Base-by-base conservation (phyloP, 1,140 invertebrate genomes). In the Drosophila nigrodunni region DNA sequence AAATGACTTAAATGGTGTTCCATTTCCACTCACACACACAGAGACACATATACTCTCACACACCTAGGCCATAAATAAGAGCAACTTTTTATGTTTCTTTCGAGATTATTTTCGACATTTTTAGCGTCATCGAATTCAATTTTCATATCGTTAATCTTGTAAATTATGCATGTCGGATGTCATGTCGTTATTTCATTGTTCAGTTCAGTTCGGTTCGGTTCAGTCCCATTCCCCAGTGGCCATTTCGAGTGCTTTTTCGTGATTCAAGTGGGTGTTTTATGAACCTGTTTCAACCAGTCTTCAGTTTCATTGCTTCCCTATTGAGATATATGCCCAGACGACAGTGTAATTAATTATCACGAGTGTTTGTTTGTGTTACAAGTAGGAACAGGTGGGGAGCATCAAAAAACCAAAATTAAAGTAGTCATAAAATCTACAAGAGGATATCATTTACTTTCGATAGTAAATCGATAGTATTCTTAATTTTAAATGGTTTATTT, bases 111-210 rank as follows among this genome's bases (percentile, higher is more conserved):
- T 90, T 81, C 81, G 78, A 85, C 82, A 77, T 78, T 90, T 81
- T 87, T 80, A 87, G 82, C 87, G 80, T 66, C 76, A 80, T 78
- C 80, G 72, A 81, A 91, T 90, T 90, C 86, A 91, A 91, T 91
- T 90, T 91, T 87, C 76, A 78, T 79, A 87, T 91, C 90, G 74
- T 90, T 91, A 91, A 90, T 87, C 80, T 82, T 71, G 52, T 91
- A 85, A 91, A 85, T 91, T 87, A 91, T 90, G 75, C 81, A 78
- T 85, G 85, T 81, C 81, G 77, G 67, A 78, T 89, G 83, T 87
- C 83, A 82, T 80, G 62, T 72, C 52, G 74, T 87, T 58, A 72
- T 60, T 89, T 74, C 43, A 49, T 65, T 64, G 11, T 62, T 35
- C 30, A 13, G 34, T 37, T 10, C 25, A 5, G 25, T 30, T 30